Evolutionary conservation across 2,797 vertebrate genomes (phyloP).

Genomic region (Euthynnus affinis): DNA sequence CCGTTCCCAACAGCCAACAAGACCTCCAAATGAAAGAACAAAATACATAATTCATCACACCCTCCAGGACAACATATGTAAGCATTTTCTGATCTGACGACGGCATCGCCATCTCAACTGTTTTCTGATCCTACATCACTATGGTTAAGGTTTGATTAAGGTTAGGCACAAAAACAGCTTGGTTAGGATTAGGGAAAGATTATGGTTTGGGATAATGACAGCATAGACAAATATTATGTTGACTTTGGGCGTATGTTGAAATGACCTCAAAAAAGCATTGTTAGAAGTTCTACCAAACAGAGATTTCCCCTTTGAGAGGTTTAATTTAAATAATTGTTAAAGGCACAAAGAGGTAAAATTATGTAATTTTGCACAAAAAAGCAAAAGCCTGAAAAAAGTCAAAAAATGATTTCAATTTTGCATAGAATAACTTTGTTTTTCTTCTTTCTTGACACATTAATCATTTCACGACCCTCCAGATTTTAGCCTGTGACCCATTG

Average conservation of each 20-base stretch:
- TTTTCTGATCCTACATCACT: neutral
- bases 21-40: neutral
- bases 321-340: neutral
- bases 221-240: neutral
- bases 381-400: neutral
- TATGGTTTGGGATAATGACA: neutral
- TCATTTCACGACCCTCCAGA: neutral
- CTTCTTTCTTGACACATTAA: too few relatives aligned
- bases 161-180: too few relatives aligned
- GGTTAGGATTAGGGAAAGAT: too few relatives aligned
- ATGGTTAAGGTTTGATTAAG: neutral
- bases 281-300: neutral
- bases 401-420: too few relatives aligned
- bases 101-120: too few relatives aligned
- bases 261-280: neutral
- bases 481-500: neutral
- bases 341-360: neutral
- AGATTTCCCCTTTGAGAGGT: neutral
- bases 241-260: neutral
- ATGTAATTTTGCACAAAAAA: neutral
- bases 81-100: neutral
- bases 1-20: too few relatives aligned
- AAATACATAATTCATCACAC: neutral
- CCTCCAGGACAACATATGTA: neutral
- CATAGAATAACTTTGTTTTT: too few relatives aligned